Base-by-base conservation (phyloP, 2,888 invertebrate species). In the Brachylomia viminalis region DNA sequence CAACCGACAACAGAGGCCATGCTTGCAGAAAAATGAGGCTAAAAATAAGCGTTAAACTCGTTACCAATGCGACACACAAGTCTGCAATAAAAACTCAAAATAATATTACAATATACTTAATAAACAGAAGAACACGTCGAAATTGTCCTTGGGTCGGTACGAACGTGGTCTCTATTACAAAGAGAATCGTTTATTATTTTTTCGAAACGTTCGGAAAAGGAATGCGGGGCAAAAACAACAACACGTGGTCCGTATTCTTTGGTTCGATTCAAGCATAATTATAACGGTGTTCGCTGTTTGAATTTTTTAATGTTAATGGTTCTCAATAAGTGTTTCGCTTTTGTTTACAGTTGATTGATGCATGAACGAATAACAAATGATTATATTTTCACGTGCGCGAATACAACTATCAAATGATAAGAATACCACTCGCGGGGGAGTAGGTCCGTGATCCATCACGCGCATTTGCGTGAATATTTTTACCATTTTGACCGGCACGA, bases 111-210 rank as follows among this genome's bases (percentile, higher is more conserved):
- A n/a, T n/a, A 80, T 81, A 75, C 72, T 72, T 87, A 86, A 65
- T 79, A 84, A 80, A 77, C 77, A 83, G 62, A 73, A 62, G 72
- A 66, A 83, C 81, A 77, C 82, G 68, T 86, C 56, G 77, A 81
- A 87, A 81, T 80, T 84, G 89, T 88, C 88, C 86, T 89, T 87
- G 87, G 80, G 38, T 54, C 80, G 75, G 80, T 78, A 72, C 70
- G 84, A 73, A 79, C 88, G 89, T 88, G 88, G 84, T 87, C 83
- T 89, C 83, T 84, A 80, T 87, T 84, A 86, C 83, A 89, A 89
- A 87, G 83, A 86, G 88, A 84, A 86, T 81, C 79, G 72, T 82
- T 72, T 72, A 6, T 82, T 75, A n/a, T 87, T 88, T 84, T 87
- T 78, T 77, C 67, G 33, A 70, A 77, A 78, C 86, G 73, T 75